phyloP scores from a whole-genome alignment of 2,113 vertebrate genomes.

The Protobothrops mucrosquamatus region DNA sequence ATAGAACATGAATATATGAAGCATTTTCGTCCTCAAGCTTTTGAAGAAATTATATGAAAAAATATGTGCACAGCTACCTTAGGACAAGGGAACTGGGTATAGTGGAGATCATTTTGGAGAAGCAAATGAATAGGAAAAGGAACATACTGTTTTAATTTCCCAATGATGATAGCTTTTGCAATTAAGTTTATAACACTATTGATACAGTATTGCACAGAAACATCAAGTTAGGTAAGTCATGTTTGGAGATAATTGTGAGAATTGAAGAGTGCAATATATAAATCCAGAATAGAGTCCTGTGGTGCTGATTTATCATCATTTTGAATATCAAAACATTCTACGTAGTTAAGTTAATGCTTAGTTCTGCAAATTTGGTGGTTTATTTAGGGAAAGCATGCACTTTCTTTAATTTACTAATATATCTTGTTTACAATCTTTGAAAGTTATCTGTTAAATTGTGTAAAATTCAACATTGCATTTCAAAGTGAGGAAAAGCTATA shows the following conservation, averaged over 20 bases:
- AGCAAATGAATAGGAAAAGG: background rate
- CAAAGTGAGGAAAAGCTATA: conserved; percentile 54
- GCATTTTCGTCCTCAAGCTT: background rate
- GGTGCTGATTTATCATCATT: background rate
- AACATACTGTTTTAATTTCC: background rate
- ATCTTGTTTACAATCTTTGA: conserved; percentile 38
- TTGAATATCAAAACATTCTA: background rate
- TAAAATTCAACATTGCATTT: conserved; percentile 36
- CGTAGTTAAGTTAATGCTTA: background rate
- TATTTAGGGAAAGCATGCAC: background rate
- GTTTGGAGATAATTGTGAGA: background rate
- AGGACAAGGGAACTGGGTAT: background rate
- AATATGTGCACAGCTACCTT: background rate
- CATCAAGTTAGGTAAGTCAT: background rate
- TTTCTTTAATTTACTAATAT: conserved; percentile 17
- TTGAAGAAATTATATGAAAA: background rate
- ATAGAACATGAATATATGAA: background rate
- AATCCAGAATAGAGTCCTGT: background rate
- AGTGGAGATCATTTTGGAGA: background rate
- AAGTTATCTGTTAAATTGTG: background rate
- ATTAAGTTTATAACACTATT: background rate
- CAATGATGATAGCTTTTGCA: background rate
- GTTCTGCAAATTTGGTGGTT: background rate
- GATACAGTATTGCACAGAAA: background rate
- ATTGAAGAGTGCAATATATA: background rate